A percentile compares a stretch with the other conserved stretches of the same genome.
These are phyloP conservation scores for Toxonevra muliebris DNA, from an alignment of 2,888 invertebrate species.

Conservation along the genomic window DNA sequence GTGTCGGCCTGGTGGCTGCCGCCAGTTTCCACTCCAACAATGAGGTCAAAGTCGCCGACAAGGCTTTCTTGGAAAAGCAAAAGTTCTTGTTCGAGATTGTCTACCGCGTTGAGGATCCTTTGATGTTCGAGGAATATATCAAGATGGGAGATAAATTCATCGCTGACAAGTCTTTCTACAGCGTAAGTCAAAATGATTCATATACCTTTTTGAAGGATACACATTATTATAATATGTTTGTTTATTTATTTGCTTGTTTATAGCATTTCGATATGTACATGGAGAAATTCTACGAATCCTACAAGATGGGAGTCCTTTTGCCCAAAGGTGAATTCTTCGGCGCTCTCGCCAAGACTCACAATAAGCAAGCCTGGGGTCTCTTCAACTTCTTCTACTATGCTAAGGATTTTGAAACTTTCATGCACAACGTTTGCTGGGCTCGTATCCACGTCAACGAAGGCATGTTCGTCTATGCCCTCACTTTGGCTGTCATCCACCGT, in stretches of 20 bases:
- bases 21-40: constrained; percentile 35
- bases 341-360: constrained; percentile 65
- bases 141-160: constrained; percentile 66
- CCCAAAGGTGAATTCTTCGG: constrained; percentile 69
- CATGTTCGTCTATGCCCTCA: constrained; percentile 73
- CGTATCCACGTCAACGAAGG: constrained; percentile 74
- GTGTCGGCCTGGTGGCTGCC: constrained; percentile 40
- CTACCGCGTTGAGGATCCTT: constrained; percentile 45
- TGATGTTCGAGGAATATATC: constrained; percentile 55
- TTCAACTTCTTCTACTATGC: constrained; percentile 74
- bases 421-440: constrained; percentile 73
- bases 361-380: constrained; percentile 68
- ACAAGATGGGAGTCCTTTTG: constrained; percentile 63
- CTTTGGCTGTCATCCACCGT: constrained; percentile 72
- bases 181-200: constrained; percentile 32
- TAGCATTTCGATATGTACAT: constrained; percentile 43
- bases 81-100: constrained; percentile 54
- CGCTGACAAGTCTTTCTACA: constrained; percentile 49
- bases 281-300: constrained; percentile 44
- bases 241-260: no score
- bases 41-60: constrained; percentile 50
- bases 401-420: constrained; percentile 75
- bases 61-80: constrained; percentile 49
- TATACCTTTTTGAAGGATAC: not conserved
- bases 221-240: not conserved